Evolutionary conservation across 53 echinoderm and acorn worm species (phyloP).

Genomic region (Henricia sp.): DNA sequence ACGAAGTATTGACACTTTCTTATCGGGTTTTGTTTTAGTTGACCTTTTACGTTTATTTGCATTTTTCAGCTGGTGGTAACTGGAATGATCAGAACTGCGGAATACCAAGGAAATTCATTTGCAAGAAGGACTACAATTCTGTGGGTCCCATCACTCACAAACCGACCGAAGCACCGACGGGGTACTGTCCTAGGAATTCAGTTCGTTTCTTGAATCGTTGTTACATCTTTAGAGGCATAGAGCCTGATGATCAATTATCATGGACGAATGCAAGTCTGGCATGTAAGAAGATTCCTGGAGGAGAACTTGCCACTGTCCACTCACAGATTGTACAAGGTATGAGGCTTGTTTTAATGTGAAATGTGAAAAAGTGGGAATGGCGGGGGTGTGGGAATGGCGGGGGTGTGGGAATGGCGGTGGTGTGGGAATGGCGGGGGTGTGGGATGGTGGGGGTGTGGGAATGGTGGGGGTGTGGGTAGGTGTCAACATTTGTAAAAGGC

Average conservation of each 20-base stretch:
- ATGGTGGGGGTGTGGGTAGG: too few relatives aligned
- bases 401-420: too few relatives aligned
- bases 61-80: conserved; percentile 52
- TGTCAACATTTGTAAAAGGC: too few relatives aligned
- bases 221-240: conserved; percentile 70
- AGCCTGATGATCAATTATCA: conserved; percentile 6
- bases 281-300: conserved; percentile 48
- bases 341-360: neutral
- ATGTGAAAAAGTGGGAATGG: too few relatives aligned
- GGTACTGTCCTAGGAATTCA: conserved; percentile 64
- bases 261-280: conserved; percentile 77
- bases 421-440: too few relatives aligned
- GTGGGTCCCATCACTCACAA: conserved; percentile 50
- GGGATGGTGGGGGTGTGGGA: too few relatives aligned
- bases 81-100: conserved; percentile 98
- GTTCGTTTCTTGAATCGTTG: conserved; percentile 64
- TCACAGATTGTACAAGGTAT: conserved; percentile 67
- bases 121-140: conserved; percentile 59
- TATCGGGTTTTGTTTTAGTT: neutral
- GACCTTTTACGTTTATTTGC: neutral
- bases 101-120: conserved; percentile 70
- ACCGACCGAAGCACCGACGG: conserved; percentile 59
- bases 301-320: conserved; percentile 80
- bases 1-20: too few relatives aligned
- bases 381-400: too few relatives aligned